Conservation (phyloP, 2,888 invertebrate genomes). For the Griposia aprilina region DNA sequence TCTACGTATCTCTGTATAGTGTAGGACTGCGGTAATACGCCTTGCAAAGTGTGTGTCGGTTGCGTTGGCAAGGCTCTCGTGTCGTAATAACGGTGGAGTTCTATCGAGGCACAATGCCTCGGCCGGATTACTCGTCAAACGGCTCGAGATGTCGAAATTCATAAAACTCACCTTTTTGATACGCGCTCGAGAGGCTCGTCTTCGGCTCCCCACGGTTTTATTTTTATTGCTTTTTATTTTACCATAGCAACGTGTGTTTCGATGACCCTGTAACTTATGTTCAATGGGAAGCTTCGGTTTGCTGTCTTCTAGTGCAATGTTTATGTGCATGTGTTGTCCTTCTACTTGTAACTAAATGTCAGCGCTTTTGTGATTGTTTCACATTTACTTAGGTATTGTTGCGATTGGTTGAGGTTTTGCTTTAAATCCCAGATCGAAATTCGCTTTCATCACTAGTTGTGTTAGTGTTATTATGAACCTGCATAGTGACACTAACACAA, state of each 20-base stretch:
- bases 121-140: slow-evolving; percentile 84
- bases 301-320: neutral
- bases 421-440: neutral
- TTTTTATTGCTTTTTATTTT: slow-evolving; percentile 57
- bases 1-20: slow-evolving; percentile 37
- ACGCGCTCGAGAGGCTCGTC: slow-evolving; percentile 64
- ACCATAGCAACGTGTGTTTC: slow-evolving; percentile 43
- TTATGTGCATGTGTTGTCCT: neutral
- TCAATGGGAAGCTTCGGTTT: slow-evolving; percentile 15
- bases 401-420: neutral
- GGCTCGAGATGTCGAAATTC: slow-evolving; percentile 83
- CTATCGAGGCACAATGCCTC: slow-evolving; percentile 77
- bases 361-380: neutral
- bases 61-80: slow-evolving; percentile 71
- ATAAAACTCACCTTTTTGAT: slow-evolving; percentile 81
- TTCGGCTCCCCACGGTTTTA: slow-evolving; percentile 63
- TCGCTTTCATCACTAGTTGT: neutral
- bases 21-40: slow-evolving; percentile 48
- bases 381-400: slow-evolving; percentile 1
- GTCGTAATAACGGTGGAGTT: slow-evolving; percentile 63
- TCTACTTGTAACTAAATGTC: neutral
- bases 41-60: slow-evolving; percentile 71
- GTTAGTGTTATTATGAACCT: neutral
- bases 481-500: too few relatives aligned
- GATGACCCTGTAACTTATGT: slow-evolving; percentile 10